Evolutionary conservation across 2,113 vertebrate species (phyloP).

Genomic region (Urocynchramus pylzowi): DNA sequence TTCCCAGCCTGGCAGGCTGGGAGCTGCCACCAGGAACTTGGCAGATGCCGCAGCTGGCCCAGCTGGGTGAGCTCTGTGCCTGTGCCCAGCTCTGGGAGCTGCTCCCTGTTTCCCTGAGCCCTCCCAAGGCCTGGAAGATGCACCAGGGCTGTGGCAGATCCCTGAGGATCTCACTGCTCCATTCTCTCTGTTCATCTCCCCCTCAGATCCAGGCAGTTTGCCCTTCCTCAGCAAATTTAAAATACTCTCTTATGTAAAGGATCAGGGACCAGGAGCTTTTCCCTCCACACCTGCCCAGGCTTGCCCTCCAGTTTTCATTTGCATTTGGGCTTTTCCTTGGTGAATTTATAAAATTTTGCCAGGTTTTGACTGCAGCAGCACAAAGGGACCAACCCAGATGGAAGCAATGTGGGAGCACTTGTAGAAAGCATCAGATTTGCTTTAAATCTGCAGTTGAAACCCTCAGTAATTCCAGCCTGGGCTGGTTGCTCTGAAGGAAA

Average conservation of each 20-base stretch:
- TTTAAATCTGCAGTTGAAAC: neutral
- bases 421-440: neutral
- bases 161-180: rapidly evolving
- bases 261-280: neutral
- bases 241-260: too few species aligned
- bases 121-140: neutral
- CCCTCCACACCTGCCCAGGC: neutral
- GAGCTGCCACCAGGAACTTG: neutral
- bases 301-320: neutral
- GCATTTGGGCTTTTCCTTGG: neutral
- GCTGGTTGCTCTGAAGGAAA: neutral
- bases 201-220: neutral
- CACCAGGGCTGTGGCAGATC: neutral
- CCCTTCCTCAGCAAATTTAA: neutral
- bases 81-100: neutral
- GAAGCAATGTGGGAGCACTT: rapidly evolving
- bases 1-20: neutral
- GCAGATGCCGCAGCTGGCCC: neutral
- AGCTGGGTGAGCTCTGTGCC: neutral
- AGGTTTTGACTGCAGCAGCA: neutral
- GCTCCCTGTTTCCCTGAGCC: neutral
- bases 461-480: neutral
- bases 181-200: rapidly evolving
- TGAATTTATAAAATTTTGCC: neutral
- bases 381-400: neutral